A percentile compares a stretch with the other conserved stretches of the same genome.
phyloP scores from a whole-genome alignment of 2,113 vertebrate genomes.

The Ophthalmolycus amberensis region DNA sequence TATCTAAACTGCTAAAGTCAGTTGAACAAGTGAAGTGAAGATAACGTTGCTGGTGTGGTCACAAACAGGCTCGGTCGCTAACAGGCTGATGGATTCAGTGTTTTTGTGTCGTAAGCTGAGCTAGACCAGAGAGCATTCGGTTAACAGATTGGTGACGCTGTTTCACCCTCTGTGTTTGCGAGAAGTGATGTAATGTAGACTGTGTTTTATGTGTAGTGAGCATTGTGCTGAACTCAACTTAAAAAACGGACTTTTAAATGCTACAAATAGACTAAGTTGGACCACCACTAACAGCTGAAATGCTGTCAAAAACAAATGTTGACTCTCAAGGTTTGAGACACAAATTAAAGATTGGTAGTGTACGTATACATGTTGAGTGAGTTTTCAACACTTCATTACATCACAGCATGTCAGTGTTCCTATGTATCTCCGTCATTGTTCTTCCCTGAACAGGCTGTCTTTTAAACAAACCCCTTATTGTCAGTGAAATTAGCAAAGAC shows the following conservation, averaged over 20 bases:
- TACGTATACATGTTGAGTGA: not conserved
- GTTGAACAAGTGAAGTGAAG: not conserved
- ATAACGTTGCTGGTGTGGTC: not conserved
- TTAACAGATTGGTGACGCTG: not conserved
- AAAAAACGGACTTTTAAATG: not conserved
- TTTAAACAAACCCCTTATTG: constrained; percentile 39
- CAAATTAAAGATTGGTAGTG: not conserved
- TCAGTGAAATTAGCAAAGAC: constrained; percentile 38
- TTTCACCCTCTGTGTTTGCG: not conserved
- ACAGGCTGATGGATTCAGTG: not conserved
- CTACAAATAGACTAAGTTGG: not conserved
- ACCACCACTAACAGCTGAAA: not conserved
- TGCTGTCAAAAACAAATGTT: not conserved
- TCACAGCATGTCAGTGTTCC: not conserved
- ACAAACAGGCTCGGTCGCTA: not conserved
- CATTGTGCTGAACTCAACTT: not conserved
- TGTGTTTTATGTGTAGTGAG: not conserved
- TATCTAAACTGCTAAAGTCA: not conserved
- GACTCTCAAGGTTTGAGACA: not conserved
- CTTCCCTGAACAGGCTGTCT: constrained; percentile 6
- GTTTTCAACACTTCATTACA: not conserved
- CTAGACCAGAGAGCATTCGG: not conserved
- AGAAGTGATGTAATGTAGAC: not conserved
- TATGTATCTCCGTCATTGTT: not conserved
- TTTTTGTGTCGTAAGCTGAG: not conserved